Evolutionary conservation across 1,140 invertebrate genomes (phyloP), one percentile per base, ranked within the genome.

Genomic region (Bombus superbus): DNA sequence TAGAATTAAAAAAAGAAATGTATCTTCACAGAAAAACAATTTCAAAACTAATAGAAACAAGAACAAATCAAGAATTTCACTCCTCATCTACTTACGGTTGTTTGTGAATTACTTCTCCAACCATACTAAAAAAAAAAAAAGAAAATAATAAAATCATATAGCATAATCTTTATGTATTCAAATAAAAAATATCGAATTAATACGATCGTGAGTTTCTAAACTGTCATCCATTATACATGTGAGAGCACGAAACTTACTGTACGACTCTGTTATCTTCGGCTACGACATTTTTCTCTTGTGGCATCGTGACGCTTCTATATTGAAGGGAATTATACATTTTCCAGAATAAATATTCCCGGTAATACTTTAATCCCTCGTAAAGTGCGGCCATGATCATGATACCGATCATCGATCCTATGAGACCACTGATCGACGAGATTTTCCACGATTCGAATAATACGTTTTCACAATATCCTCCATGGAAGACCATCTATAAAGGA

Each of bases 361-460:
- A 98, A 95, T 98, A 98, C 94, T 99, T 99, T 0, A 99, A 96
- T 28, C 98, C 98, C 95, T 99, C 98, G 93, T 99, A 99, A 32
- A 99, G 95, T 18, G 98, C 96, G 0, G 97, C 98, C 94, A 98
- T 96, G 66, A 99, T 96, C 92, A 99, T 97, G 64, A 99, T 98
- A 47, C 97, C 98, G 69, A 99, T 96, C 94, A 98, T 97, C 0
- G 98, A 98, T 1, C 97, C 98, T 59, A 98, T 95, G 81, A 99
- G 95, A 53, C 97, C 97, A 62, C 96, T 96, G n/a, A 97, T 94
- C 8, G 96, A 97, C 22, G 96, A 96, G 62, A 97, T 97, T 92
- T 96, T 96, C 98, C 98, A 98, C 47, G 96, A 96, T 68, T 97
- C 96, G 95, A 98, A 98, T 18, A 98, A 95, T 86, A 98, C 97